Evolutionary conservation across 1,140 invertebrate genomes (phyloP).

Genomic region (Meteorus sp.): DNA sequence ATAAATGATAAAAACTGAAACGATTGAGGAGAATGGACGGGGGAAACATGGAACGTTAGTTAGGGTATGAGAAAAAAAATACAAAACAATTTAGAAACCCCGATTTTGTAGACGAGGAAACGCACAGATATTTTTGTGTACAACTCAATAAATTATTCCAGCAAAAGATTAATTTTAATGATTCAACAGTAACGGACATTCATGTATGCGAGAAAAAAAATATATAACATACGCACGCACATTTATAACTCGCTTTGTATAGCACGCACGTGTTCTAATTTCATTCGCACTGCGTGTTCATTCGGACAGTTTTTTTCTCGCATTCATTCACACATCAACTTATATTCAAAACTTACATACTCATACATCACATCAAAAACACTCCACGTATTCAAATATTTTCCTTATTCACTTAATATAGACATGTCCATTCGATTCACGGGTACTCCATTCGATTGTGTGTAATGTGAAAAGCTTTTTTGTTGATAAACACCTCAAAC

Average conservation of each 20-base stretch:
- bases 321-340: not conserved
- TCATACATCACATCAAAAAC: not conserved
- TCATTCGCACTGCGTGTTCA: not conserved
- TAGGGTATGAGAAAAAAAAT: slow-evolving; percentile 5
- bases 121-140: slow-evolving; percentile 28
- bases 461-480: not conserved
- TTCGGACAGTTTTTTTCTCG: not conserved
- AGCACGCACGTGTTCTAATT: slow-evolving; percentile 11
- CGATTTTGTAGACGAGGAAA: slow-evolving; percentile 33
- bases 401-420: slow-evolving; percentile 2
- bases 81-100: not conserved
- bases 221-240: slow-evolving; percentile 38
- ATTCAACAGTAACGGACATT: slow-evolving; percentile 47
- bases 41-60: slow-evolving; percentile 3
- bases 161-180: slow-evolving; percentile 48
- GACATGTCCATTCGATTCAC: not conserved
- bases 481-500: not conserved
- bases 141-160: slow-evolving; percentile 45
- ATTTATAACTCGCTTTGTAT: slow-evolving; percentile 28
- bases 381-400: slow-evolving; percentile 2
- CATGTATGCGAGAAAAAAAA: slow-evolving; percentile 38
- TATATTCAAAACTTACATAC: slow-evolving; percentile 9
- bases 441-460: slow-evolving; percentile 15
- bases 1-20: slow-evolving; percentile 3
- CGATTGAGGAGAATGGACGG: not conserved